Evolutionary conservation across 1,140 invertebrate genomes (phyloP), one percentile per base, ranked within the genome.

Genomic region (Drosophila arawakana): DNA sequence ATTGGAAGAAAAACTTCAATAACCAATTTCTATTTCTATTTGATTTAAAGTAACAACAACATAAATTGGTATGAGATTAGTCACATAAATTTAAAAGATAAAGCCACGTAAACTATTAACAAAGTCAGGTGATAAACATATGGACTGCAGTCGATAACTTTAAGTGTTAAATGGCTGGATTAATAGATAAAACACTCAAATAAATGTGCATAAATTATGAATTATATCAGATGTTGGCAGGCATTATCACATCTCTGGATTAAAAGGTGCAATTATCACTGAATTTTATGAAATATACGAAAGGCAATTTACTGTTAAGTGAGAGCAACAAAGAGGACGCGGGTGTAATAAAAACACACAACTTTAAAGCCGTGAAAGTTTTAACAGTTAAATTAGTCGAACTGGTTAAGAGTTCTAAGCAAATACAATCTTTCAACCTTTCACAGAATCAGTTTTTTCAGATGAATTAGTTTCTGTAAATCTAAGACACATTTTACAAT

Each of bases 61-160:
- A 21, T 1, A 15, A 15, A 21, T 21, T 1, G 18, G 18, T 21
- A 21, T 1, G 25, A 30, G 2, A 6, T 30, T 5, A 25, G 21
- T 6, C 21, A 50, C 10, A 30, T 6, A 11, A 50, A 50, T 50
- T 30, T 21, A 11, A 25, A 11, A 50, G 9, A 49, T 21, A 52
- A 52, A 34, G 25, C 49, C 49, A 34, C 10, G 30, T 52, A 34
- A 34, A 52, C 7, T 25, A 52, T n/a, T 7, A 52, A 30, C 8
- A 9, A 11, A 46, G 52, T 15, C 11, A 47, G 10, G 34, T 37
- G 66, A 52, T 52, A 69, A 43, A 25, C 66, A 67, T 15, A 67
- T 57, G 52, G 46, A 52, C 13, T 7, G 15, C 15, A 34, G 0
- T 34, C 11, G 44, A 37, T 61, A 58, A 18, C 8, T 34, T 34